These are phyloP conservation scores for Mormyrops attenuatus DNA, from an alignment of 2,797 vertebrate species.

Conservation along the genomic window DNA sequence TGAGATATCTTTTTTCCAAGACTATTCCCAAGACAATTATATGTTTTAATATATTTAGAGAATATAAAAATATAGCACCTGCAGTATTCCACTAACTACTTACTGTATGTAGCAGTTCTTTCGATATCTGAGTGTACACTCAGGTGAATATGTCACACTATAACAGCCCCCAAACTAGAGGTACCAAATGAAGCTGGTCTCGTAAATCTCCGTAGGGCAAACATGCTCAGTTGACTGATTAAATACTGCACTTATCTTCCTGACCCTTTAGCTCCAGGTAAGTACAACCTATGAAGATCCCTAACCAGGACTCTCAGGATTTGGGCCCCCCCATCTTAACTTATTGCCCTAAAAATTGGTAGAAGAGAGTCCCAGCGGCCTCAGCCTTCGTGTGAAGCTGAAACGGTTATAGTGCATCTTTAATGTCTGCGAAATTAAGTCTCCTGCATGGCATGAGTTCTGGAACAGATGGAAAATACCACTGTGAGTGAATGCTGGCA, in stretches of 20 bases:
- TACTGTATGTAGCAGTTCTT: not conserved
- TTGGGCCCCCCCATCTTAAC: not conserved
- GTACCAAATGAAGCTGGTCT: not conserved
- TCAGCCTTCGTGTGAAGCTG: not conserved
- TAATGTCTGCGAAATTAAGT: not conserved
- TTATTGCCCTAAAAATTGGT: not conserved
- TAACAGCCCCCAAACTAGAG: not conserved
- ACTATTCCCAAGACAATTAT: not conserved
- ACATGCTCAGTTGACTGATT: not conserved
- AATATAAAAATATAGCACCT: not conserved
- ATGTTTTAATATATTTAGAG: slow-evolving; percentile 5
- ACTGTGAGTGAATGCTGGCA: not conserved
- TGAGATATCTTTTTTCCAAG: not conserved
- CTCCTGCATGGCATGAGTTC: not conserved
- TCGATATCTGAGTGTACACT: not conserved
- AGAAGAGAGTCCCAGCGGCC: not conserved
- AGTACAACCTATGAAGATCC: not conserved
- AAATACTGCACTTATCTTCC: not conserved
- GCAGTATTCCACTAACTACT: not conserved
- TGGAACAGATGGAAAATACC: slow-evolving; percentile 1
- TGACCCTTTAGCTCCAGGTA: not conserved
- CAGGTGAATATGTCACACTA: not conserved
- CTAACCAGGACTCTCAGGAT: not conserved
- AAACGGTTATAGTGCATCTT: not conserved
- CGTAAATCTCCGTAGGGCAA: not conserved